phyloP scores from a whole-genome alignment of 2,113 vertebrate species.

The Macroglossus sobrinus region DNA sequence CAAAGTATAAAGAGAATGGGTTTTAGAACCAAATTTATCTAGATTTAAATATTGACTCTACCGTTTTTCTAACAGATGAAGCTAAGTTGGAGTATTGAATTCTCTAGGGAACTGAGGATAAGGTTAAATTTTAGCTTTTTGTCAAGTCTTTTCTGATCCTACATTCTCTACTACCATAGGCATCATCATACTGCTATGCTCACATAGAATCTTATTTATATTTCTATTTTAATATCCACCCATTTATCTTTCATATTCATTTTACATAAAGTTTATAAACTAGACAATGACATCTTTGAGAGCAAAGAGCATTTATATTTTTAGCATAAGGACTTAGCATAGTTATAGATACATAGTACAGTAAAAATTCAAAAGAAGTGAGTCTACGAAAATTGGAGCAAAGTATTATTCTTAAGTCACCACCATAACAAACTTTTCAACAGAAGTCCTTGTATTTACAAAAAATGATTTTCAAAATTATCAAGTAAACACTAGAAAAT shows the following conservation, averaged over 20 bases:
- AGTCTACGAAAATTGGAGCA: not conserved
- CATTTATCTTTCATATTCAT: not conserved
- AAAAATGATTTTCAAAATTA: not conserved
- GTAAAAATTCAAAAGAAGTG: not conserved
- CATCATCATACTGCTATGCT: not conserved
- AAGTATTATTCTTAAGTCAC: not conserved
- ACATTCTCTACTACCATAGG: not conserved
- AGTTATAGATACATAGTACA: not conserved
- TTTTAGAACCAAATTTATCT: not conserved
- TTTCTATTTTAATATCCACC: not conserved
- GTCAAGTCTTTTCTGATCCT: not conserved
- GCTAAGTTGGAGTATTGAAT: not conserved
- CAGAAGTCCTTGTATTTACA: not conserved
- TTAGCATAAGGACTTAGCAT: not conserved
- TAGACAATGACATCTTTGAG: not conserved
- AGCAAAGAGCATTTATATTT: not conserved
- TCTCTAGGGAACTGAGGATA: not conserved
- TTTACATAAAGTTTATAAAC: not conserved
- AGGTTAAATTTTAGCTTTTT: not conserved
- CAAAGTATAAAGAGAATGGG: not conserved
- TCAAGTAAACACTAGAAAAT: not conserved
- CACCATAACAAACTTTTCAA: not conserved
- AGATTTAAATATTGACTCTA: not conserved
- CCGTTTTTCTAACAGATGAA: not conserved
- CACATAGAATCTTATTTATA: not conserved